Evolutionary conservation across 2,888 invertebrate genomes (phyloP).

Genomic region (Drosophila eohydei): DNA sequence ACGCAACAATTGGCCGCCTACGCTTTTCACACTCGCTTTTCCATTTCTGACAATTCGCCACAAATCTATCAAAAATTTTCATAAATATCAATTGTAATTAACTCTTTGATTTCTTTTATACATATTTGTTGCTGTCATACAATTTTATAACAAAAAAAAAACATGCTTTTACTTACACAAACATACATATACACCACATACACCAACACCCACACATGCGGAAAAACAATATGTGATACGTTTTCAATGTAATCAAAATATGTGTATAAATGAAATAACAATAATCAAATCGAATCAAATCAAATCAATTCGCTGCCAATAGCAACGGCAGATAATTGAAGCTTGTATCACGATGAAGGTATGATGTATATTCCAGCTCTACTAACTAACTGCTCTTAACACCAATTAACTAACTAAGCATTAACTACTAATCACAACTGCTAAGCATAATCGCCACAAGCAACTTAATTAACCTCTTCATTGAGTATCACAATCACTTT

Average conservation of each 20-base stretch:
- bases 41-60: constrained; percentile 28
- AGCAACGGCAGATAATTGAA: constrained; percentile 94
- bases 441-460: constrained; percentile 39
- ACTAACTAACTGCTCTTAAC: constrained; percentile 57
- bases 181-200: constrained; percentile 50
- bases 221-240: constrained; percentile 70
- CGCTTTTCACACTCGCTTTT: constrained; percentile 47
- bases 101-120: constrained; percentile 67
- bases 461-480: constrained; percentile 24
- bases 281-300: constrained; percentile 81
- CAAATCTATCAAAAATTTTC: constrained; percentile 30
- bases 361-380: constrained; percentile 84
- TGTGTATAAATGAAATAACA: constrained; percentile 48
- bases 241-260: constrained; percentile 69
- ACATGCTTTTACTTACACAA: constrained; percentile 64
- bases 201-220: constrained; percentile 35
- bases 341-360: constrained; percentile 97
- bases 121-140: constrained; percentile 67
- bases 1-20: constrained; percentile 40
- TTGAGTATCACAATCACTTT: constrained; percentile 32
- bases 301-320: constrained; percentile 85
- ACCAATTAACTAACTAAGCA: constrained; percentile 43
- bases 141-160: constrained; percentile 60
- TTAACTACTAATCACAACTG: constrained; percentile 53
- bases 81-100: constrained; percentile 60